Conservation (phyloP, 2,888 invertebrate genomes). For the Chelonus formosanus region DNA sequence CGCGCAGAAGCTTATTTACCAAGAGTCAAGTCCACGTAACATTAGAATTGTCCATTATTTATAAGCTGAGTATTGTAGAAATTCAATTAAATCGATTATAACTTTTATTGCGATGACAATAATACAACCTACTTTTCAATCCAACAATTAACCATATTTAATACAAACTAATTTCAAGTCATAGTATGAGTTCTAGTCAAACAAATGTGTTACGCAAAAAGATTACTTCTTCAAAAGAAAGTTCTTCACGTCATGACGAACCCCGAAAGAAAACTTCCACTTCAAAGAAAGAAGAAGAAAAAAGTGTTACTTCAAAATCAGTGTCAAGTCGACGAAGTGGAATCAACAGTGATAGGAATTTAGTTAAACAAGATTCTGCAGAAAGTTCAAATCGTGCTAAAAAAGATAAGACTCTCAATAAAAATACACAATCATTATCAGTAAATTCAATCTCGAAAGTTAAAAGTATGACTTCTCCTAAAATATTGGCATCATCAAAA, state of each 20-base stretch:
- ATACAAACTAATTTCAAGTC: not conserved
- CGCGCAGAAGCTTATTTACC: slow-evolving; percentile 2
- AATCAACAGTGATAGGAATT: slow-evolving; percentile 3
- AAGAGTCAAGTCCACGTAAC: slow-evolving; percentile 9
- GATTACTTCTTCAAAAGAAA: slow-evolving; percentile 14
- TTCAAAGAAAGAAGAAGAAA: slow-evolving; percentile 32
- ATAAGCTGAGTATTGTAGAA: not conserved
- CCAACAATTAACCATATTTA: not conserved
- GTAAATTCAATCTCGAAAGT: not conserved
- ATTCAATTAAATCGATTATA: slow-evolving; percentile 24
- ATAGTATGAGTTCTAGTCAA: slow-evolving; percentile 19
- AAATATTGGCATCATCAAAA: not conserved
- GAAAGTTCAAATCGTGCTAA: slow-evolving; percentile 15
- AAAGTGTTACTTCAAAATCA: slow-evolving; percentile 14
- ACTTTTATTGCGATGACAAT: slow-evolving; percentile 14
- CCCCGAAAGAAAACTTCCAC: not conserved
- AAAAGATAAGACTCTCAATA: slow-evolving; percentile 20
- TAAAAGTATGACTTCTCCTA: not conserved
- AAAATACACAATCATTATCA: not conserved
- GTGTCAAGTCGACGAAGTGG: slow-evolving; percentile 24
- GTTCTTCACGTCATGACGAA: slow-evolving; percentile 11
- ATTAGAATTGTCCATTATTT: not conserved
- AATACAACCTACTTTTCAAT: not conserved
- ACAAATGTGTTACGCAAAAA: slow-evolving; percentile 24
- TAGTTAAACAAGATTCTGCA: slow-evolving; percentile 22